Conservation (phyloP, 1,140 invertebrate species). For the Mercenaria mercenaria region DNA sequence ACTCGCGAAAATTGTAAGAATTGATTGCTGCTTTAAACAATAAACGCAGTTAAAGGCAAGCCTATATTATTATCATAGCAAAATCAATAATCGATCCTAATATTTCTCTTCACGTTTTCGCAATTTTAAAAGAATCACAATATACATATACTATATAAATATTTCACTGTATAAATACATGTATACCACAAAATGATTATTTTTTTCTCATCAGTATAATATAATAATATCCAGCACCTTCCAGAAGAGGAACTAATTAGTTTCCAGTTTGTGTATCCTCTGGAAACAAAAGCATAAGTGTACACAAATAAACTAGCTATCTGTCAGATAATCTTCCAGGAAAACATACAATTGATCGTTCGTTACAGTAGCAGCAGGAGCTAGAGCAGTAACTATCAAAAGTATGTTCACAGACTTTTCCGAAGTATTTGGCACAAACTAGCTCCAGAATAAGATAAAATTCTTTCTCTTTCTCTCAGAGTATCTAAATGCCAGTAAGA, state of each 20-base stretch:
- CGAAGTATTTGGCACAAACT: conserved; percentile 8
- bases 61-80: too few relatives aligned
- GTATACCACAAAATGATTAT: too few relatives aligned
- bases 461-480: neutral
- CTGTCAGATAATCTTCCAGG: neutral
- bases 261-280: neutral
- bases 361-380: neutral
- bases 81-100: too few relatives aligned
- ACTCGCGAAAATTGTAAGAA: too few relatives aligned
- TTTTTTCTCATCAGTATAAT: too few relatives aligned
- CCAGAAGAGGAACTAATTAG: neutral
- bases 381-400: neutral
- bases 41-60: too few relatives aligned
- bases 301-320: neutral
- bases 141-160: too few relatives aligned
- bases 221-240: neutral
- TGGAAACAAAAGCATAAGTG: neutral
- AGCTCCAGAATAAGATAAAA: conserved; percentile 3
- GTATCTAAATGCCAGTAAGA: neutral
- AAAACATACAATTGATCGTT: neutral
- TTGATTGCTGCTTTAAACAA: too few relatives aligned
- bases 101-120: too few relatives aligned
- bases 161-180: too few relatives aligned
- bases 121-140: too few relatives aligned
- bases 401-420: neutral